Conservation (phyloP, 1,140 invertebrate species). For the Drosophila sproati region DNA sequence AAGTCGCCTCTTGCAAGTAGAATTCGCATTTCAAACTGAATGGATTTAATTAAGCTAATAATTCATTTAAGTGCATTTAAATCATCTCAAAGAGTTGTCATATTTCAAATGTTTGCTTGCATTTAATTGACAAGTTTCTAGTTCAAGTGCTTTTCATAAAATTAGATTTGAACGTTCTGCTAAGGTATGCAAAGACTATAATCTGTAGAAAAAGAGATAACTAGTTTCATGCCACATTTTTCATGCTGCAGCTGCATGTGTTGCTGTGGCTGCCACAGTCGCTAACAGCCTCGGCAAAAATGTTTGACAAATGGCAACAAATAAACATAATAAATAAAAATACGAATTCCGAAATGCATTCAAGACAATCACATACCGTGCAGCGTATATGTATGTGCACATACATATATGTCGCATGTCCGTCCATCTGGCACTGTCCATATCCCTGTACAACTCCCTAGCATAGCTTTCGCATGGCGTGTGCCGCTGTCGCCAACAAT, state of each 20-base stretch:
- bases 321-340: constrained; percentile 82
- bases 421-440: constrained; percentile 18
- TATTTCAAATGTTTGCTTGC: constrained; percentile 8
- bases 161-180: constrained; percentile 15
- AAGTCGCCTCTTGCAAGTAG: too few relatives aligned
- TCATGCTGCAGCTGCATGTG: constrained; percentile 38
- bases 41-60: background rate
- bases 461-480: constrained; percentile 53
- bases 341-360: constrained; percentile 68
- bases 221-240: constrained; percentile 36
- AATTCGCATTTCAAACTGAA: background rate
- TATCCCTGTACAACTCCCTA: constrained; percentile 13
- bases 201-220: constrained; percentile 24
- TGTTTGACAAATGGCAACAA: constrained; percentile 78
- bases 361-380: constrained; percentile 41
- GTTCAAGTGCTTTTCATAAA: constrained; percentile 26
- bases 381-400: background rate
- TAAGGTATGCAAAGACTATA: constrained; percentile 46
- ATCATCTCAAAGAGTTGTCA: background rate
- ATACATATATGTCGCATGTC: background rate
- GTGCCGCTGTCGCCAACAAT: constrained; percentile 66
- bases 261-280: constrained; percentile 26
- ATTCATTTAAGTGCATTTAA: background rate
- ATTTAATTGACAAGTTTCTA: constrained; percentile 13
- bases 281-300: constrained; percentile 61